Percentiles rank a stretch among this genome's conserved stretches.
Evolutionary conservation across 2,888 invertebrate genomes (phyloP).

Genomic region (Polyommatus iphigenia): DNA sequence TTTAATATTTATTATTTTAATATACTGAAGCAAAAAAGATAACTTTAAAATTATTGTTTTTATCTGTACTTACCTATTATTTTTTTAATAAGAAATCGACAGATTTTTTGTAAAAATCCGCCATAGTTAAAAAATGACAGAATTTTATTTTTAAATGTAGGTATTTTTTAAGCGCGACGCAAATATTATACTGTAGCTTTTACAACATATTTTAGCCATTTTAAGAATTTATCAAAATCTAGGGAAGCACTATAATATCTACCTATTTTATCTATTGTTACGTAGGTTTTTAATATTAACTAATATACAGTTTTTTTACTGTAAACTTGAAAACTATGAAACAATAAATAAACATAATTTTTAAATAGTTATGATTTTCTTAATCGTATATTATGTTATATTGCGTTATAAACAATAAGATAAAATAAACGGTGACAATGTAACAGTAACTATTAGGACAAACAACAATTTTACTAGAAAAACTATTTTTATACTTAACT

Average conservation of each 20-base stretch:
- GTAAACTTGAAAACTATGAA: neutral
- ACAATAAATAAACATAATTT: neutral
- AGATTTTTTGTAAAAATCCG: too few relatives aligned
- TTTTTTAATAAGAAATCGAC: too few relatives aligned
- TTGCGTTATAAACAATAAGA: too few relatives aligned
- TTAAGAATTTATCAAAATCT: conserved; percentile 38
- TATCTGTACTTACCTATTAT: too few relatives aligned
- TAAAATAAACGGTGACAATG: neutral
- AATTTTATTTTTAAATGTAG: neutral
- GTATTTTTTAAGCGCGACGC: neutral
- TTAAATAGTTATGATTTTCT: neutral
- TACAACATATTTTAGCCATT: neutral
- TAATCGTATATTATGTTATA: too few relatives aligned
- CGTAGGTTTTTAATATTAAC: neutral
- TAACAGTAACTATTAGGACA: neutral
- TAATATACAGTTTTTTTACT: neutral
- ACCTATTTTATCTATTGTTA: neutral
- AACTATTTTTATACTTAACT: neutral
- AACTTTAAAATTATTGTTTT: too few relatives aligned
- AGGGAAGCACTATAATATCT: conserved; percentile 59
- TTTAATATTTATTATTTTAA: too few relatives aligned
- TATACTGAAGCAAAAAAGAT: too few relatives aligned
- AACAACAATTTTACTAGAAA: neutral
- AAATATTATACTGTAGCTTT: neutral
- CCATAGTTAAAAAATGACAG: too few relatives aligned